Evolutionary conservation across 2,797 vertebrate species (phyloP), one percentile per base, ranked within the genome.

Genomic region (Scomberomorus guttatus): DNA sequence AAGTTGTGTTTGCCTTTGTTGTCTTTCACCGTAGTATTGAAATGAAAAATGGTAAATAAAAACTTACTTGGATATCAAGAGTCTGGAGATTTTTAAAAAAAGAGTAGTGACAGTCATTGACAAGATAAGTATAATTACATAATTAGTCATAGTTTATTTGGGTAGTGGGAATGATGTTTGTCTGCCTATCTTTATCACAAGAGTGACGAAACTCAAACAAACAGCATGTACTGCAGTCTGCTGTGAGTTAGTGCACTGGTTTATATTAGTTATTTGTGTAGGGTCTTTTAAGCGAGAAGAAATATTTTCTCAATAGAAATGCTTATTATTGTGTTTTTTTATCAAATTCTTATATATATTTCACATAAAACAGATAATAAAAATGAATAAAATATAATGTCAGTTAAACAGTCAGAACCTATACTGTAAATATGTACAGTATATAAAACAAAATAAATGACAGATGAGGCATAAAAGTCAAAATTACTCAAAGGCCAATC

Each of bases 151-250:
- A 5, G n/a, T 44, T 22, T 3, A 7, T 27, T 57, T 4, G 39
- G n/a, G 4, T 17, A 6, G 50, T 57, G 13, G 11, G 55, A 64
- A 11, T 27, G 13, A 0, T 32, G 51, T 68, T 17, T 66, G 34
- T 44, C 8, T 75, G 14, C 29, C n/a, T 52, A 2, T 14, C n/a
- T 77, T 73, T 27, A 52, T 82, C 51, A 63, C 11, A 0, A 44
- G 24, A 27, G 42, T 89, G 77, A 75, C 22, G 79, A 82, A 89
- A 50, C 48, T 64, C 57, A 81, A 88, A 84, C 63, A 79, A 58
- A 89, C 86, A 18, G 15, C 2, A 4, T 75, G 75, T 64, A 3
- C 76, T 44, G 5, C 60, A 48, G 29, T 39, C 18, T 12, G 9
- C 25, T 20, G n/a, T n/a, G n/a, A n/a, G n/a, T n/a, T n/a, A n/a